Percentiles rank a stretch among this genome's conserved stretches.
phyloP scores from a whole-genome alignment of 2,797 vertebrate species.

The Malurus leucopterus region DNA sequence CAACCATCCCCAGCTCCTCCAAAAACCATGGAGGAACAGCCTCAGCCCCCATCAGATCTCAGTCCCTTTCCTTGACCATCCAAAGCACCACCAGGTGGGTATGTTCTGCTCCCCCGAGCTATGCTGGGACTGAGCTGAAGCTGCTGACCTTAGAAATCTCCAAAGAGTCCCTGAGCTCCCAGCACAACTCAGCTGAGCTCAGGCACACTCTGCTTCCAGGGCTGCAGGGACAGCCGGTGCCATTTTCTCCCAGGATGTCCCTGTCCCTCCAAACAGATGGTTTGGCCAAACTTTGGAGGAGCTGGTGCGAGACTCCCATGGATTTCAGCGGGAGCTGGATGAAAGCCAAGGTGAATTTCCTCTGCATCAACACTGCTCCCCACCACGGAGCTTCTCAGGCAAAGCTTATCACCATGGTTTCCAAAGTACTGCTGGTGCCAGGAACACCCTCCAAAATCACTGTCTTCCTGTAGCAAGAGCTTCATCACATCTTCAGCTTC shows the following conservation, averaged over 20 bases:
- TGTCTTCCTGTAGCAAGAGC: neutral
- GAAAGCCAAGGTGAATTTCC: conserved; percentile 14
- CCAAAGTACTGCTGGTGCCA: conserved; percentile 3
- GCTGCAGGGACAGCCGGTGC: neutral
- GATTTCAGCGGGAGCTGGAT: neutral
- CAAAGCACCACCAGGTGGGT: neutral
- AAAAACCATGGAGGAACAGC: neutral
- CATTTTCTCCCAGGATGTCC: neutral
- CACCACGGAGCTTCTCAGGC: neutral
- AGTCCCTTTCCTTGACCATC: neutral
- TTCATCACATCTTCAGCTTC: neutral
- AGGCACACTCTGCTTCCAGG: neutral
- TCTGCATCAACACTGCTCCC: neutral
- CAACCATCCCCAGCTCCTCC: neutral
- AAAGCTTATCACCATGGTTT: conserved; percentile 49
- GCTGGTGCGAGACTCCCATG: accelerated
- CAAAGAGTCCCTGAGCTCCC: neutral
- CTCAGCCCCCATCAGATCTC: neutral
- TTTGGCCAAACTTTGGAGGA: neutral
- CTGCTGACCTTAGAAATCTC: neutral
- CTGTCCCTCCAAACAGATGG: neutral
- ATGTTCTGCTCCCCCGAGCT: neutral
- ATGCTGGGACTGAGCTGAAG: neutral
- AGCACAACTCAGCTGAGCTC: neutral
- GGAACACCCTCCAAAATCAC: conserved; percentile 12